Conservation (phyloP, 2,888 invertebrate genomes). For the Melinopterus prodromus region DNA sequence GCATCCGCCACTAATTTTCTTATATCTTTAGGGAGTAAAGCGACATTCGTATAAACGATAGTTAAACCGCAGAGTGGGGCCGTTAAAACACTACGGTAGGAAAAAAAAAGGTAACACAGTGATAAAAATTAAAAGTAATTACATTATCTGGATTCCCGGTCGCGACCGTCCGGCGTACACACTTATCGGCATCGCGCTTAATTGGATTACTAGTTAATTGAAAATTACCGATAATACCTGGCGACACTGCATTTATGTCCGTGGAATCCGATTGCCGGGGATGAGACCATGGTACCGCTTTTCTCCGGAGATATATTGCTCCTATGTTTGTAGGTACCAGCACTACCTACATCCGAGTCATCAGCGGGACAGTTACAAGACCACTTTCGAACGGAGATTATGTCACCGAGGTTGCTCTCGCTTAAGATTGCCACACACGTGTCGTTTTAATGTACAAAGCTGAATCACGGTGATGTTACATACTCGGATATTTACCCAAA, state of each 20-base stretch:
- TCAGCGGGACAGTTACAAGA: background rate
- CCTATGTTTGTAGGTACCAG: background rate
- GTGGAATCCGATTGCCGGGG: background rate
- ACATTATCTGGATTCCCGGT: constrained; percentile 6
- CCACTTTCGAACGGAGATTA: background rate
- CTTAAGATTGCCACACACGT: too few relatives aligned
- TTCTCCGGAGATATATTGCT: background rate
- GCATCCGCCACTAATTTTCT: background rate
- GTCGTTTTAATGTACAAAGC: too few relatives aligned
- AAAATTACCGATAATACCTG: background rate
- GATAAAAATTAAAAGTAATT: constrained; percentile 9
- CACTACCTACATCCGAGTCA: background rate
- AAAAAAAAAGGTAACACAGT: background rate
- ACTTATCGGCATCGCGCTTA: background rate
- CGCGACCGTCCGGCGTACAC: background rate
- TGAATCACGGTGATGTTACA: too few relatives aligned
- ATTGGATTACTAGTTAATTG: constrained; percentile 4
- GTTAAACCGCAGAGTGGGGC: background rate
- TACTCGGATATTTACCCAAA: too few relatives aligned
- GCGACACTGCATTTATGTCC: background rate
- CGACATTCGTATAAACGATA: background rate
- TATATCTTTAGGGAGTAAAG: background rate
- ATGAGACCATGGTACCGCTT: background rate
- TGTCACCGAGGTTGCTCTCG: too few relatives aligned
- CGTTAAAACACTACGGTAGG: constrained; percentile 10